Evolutionary conservation across 2,797 vertebrate genomes (phyloP), one percentile per base, ranked within the genome.

Genomic region (Tarsius wallacei): DNA sequence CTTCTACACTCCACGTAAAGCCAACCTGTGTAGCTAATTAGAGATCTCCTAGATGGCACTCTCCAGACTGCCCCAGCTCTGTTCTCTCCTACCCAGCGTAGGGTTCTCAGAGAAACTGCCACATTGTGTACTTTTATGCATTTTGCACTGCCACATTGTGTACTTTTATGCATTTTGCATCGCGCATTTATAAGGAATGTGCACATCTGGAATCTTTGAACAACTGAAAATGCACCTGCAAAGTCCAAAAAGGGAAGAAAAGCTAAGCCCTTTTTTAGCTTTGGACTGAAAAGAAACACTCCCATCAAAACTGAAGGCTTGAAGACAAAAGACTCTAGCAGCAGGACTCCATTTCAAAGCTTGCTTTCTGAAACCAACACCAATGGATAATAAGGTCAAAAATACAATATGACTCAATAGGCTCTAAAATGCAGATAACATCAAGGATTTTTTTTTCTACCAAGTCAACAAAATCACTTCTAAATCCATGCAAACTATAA

Each of bases 231-330:
- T 90, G 61, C 33, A 95, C 84, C 91, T 90, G 86, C 70, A 71
- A 89, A 68, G 9, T 68, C 49, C 49, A 63, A 80, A 77, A 55
- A 63, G 19, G 33, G 22, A 83, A 80, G n/a, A 70, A 93, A 90
- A 91, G 59, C 55, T 73, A 82, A 13, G 7, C 26, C 47, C 51
- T 42, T 68, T 87, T 88, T 74, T 33, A 89, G 59, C 49, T 91
- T 94, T 51, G 92, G 83, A 53, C 59, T 86, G 70, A 96, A 97
- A 97, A 96, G 66, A 93, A 96, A 91, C 76, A 70, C 26, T 91
- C 63, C 47, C 51, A 84, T 83, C 74, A 87, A 88, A 93, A 88
- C 66, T 24, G 59, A 94, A 91, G 49, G 10, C n/a, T 96, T 94
- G 47, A 95, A 92, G 59, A 71, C 68, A 85, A 76, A 95, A 59